Conservation (phyloP, 2,888 invertebrate genomes). For the Hetaerina titia region DNA sequence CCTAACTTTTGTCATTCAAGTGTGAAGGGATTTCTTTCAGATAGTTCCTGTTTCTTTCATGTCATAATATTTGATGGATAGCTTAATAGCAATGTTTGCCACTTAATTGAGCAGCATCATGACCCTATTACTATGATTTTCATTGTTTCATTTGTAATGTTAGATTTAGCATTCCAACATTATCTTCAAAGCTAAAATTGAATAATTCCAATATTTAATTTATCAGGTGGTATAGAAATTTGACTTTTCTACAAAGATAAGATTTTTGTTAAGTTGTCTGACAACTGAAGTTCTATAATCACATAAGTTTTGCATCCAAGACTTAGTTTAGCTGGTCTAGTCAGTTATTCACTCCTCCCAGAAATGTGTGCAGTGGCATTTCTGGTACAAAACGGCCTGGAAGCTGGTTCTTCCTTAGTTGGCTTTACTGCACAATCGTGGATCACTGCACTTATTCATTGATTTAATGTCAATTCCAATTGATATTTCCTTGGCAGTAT, state of each 20-base stretch:
- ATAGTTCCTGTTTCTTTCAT: not conserved
- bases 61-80: not conserved
- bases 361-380: constrained; percentile 44
- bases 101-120: constrained; percentile 4
- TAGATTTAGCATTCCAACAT: constrained; percentile 54
- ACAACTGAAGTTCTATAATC: not conserved
- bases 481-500: constrained; percentile 45
- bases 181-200: not conserved
- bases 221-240: not conserved
- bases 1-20: constrained; percentile 50
- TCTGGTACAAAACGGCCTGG: constrained; percentile 14
- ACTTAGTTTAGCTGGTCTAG: constrained; percentile 60
- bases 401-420: constrained; percentile 60
- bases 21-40: constrained; percentile 41
- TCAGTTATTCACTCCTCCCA: not conserved
- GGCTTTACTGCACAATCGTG: constrained; percentile 44
- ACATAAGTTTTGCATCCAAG: not conserved
- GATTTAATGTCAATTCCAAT: not conserved
- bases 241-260: not conserved
- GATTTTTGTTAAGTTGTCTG: not conserved
- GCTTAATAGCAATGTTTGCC: not conserved
- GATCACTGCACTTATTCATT: constrained; percentile 29
- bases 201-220: not conserved
- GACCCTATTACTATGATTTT: not conserved
- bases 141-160: constrained; percentile 22